phyloP scores from a whole-genome alignment of 1,140 invertebrate species.

The Liolophura sinensis region DNA sequence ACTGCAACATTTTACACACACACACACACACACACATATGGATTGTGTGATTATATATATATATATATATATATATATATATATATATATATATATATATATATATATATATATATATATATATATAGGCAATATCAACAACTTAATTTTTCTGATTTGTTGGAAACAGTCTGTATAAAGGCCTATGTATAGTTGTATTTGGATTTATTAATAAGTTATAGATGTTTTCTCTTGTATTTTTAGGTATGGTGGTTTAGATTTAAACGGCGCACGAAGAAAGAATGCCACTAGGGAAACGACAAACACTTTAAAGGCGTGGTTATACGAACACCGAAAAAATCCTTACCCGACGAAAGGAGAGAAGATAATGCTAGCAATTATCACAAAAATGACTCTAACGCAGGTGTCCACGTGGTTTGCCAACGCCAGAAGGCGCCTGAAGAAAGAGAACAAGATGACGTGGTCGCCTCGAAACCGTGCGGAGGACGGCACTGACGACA shows the following conservation, averaged over 20 bases:
- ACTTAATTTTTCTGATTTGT: no score
- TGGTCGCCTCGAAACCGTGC: conserved; percentile 94
- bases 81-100: no score
- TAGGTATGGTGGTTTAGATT: conserved; percentile 91
- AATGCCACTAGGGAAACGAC: conserved; percentile 96
- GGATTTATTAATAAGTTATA: no score
- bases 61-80: no score
- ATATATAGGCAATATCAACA: no score
- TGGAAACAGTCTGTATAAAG: no score
- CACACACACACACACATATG: no score
- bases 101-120: no score
- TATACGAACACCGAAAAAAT: conserved; percentile 98
- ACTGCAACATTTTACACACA: no score
- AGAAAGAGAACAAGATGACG: conserved; percentile 99
- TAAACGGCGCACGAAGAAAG: conserved; percentile 88
- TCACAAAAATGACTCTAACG: conserved; percentile 98
- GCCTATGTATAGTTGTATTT: no score
- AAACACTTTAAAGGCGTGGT: conserved; percentile 93
- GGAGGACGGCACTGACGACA: conserved; percentile 71
- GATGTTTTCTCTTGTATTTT: conserved; percentile 7
- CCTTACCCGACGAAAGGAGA: conserved; percentile 99
- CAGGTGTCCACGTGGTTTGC: conserved; percentile 67
- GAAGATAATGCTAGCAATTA: conserved; percentile 98
- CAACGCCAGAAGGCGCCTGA: conserved; percentile 62
- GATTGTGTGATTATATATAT: no score